These are phyloP conservation scores for Osmerus eperlanus DNA, from an alignment of 2,113 vertebrate genomes.

Conservation along the genomic window DNA sequence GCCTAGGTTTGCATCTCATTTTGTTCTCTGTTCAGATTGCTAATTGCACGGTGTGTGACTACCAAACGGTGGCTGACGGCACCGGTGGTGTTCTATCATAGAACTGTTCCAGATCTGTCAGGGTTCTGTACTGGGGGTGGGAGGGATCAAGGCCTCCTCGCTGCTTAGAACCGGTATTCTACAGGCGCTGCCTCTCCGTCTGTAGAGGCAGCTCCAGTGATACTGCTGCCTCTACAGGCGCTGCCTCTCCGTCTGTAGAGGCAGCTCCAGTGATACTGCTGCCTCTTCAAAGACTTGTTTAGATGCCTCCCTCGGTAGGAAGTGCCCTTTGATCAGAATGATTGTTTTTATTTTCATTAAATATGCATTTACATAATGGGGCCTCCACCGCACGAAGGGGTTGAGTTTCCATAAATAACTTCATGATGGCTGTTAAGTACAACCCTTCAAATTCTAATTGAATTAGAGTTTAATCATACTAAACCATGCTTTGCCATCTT, in stretches of 20 bases:
- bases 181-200: slow-evolving; percentile 8
- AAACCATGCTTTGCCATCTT: not conserved
- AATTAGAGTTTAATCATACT: slow-evolving; percentile 20
- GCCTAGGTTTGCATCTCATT: slow-evolving; percentile 31
- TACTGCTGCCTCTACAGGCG: slow-evolving; percentile 19
- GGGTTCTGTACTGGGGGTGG: slow-evolving; percentile 20
- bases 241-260: slow-evolving; percentile 15
- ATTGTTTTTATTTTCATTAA: slow-evolving; percentile 37
- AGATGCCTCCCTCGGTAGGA: slow-evolving; percentile 7
- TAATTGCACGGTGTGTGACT: slow-evolving; percentile 46
- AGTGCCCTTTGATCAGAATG: slow-evolving; percentile 29
- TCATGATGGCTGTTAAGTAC: not conserved
- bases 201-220: slow-evolving; percentile 19
- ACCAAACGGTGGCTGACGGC: slow-evolving; percentile 28
- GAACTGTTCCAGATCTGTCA: slow-evolving; percentile 17
- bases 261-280: slow-evolving; percentile 25
- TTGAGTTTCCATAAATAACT: not conserved
- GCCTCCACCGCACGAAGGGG: slow-evolving; percentile 11
- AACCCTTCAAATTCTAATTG: slow-evolving; percentile 9
- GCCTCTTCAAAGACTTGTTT: slow-evolving; percentile 36
- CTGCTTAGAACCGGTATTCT: not conserved
- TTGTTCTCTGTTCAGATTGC: slow-evolving; percentile 39
- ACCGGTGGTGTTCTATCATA: slow-evolving; percentile 13
- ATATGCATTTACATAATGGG: slow-evolving; percentile 26
- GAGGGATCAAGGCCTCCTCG: not conserved